These are phyloP conservation scores for Eurytoma californica DNA, from an alignment of 2,888 invertebrate genomes.

Conservation along the genomic window DNA sequence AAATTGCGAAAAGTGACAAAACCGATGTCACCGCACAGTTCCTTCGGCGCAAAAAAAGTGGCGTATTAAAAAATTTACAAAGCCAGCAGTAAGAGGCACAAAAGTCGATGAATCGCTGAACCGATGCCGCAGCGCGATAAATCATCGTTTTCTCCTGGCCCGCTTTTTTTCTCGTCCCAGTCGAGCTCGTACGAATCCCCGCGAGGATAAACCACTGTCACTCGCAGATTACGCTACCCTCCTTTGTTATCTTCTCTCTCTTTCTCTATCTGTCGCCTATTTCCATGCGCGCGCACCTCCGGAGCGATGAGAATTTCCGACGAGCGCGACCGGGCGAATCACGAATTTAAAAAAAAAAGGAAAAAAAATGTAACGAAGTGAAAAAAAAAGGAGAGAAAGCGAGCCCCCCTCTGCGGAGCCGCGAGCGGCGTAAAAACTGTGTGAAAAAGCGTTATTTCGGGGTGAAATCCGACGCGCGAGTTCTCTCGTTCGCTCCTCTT, in stretches of 20 bases:
- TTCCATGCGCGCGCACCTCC: slow-evolving; percentile 23
- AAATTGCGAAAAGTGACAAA: slow-evolving; percentile 11
- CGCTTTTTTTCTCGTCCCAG: slow-evolving; percentile 25
- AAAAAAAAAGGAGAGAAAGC: neutral
- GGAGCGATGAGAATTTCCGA: slow-evolving; percentile 48
- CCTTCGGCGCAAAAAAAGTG: neutral
- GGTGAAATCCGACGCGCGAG: slow-evolving; percentile 71
- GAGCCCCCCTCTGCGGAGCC: slow-evolving; percentile 38
- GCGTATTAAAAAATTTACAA: slow-evolving; percentile 49
- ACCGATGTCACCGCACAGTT: slow-evolving; percentile 25
- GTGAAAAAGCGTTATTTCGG: slow-evolving; percentile 75
- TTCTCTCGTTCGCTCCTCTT: slow-evolving; percentile 50
- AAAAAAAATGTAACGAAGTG: slow-evolving; percentile 5
- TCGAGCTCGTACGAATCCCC: slow-evolving; percentile 37
- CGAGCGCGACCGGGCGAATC: neutral
- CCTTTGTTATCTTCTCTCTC: slow-evolving; percentile 48
- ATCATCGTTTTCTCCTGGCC: slow-evolving; percentile 51
- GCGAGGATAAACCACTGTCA: slow-evolving; percentile 56
- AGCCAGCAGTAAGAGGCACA: slow-evolving; percentile 11
- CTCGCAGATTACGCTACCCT: slow-evolving; percentile 55
- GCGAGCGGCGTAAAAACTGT: slow-evolving; percentile 68
- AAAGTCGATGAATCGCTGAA: slow-evolving; percentile 51
- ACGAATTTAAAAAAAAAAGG: slow-evolving; percentile 41
- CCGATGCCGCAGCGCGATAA: slow-evolving; percentile 48
- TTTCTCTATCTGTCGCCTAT: slow-evolving; percentile 42